A percentile compares a stretch with the other conserved stretches of the same genome.
These are phyloP conservation scores for Paramisgurnus dabryanus DNA, from an alignment of 2,113 vertebrate species.

Conservation along the genomic window DNA sequence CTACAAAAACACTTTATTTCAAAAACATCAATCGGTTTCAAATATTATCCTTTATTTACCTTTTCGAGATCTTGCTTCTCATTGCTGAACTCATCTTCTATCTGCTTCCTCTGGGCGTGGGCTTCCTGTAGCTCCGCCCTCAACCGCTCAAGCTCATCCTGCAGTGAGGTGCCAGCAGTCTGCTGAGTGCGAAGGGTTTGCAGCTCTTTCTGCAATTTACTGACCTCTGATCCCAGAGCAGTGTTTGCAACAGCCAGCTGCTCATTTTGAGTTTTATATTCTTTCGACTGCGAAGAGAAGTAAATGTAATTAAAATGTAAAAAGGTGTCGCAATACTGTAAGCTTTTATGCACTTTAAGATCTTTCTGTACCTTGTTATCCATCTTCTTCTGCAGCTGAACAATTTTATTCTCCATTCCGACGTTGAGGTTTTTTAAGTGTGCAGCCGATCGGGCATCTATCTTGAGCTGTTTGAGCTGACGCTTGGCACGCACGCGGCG, in stretches of 20 bases:
- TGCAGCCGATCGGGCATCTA: constrained; percentile 85
- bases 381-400: constrained; percentile 93
- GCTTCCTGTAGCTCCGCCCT: constrained; percentile 77
- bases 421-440: constrained; percentile 90
- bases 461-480: constrained; percentile 85
- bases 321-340: not conserved
- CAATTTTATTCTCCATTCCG: constrained; percentile 98
- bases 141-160: constrained; percentile 80
- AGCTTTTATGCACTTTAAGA: not conserved
- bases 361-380: constrained; percentile 84
- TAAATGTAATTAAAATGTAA: not conserved
- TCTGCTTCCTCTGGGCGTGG: constrained; percentile 66
- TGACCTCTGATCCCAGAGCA: constrained; percentile 73
- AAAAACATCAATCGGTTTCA: not conserved
- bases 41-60: constrained; percentile 68
- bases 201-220: constrained; percentile 85
- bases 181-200: constrained; percentile 66
- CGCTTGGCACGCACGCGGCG: constrained; percentile 78
- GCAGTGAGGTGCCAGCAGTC: constrained; percentile 67
- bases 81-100: constrained; percentile 78
- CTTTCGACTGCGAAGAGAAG: constrained; percentile 78
- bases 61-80: constrained; percentile 81
- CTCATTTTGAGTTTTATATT: constrained; percentile 77
- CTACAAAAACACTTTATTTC: not conserved
- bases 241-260: constrained; percentile 69